A percentile compares a stretch with the other conserved stretches of the same genome.
Evolutionary conservation across 2,113 vertebrate species (phyloP).

Genomic region (Saccopteryx leptura): DNA sequence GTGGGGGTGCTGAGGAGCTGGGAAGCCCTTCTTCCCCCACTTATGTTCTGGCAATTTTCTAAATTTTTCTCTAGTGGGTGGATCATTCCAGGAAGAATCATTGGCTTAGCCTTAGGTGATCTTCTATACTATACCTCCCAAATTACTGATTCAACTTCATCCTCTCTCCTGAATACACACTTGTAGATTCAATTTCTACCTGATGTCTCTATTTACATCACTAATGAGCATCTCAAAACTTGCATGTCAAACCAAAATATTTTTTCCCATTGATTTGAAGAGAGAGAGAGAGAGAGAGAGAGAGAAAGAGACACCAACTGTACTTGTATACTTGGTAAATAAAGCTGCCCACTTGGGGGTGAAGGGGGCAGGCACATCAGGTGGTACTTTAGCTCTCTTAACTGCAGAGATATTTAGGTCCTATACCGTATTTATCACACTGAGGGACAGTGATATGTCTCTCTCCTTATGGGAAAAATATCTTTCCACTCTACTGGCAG

Average conservation of each 20-base stretch:
- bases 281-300: not conserved
- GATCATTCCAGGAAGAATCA: not conserved
- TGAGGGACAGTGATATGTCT: not conserved
- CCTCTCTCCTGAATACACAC: not conserved
- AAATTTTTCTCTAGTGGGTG: not conserved
- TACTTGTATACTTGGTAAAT: not conserved
- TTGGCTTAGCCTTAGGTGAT: not conserved
- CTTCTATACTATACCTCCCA: not conserved
- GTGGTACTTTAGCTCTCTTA: not conserved
- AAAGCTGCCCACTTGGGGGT: not conserved
- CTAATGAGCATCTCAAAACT: not conserved
- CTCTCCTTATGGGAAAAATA: slow-evolving; percentile 6
- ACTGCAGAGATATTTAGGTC: not conserved
- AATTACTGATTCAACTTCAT: not conserved
- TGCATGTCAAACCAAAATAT: slow-evolving; percentile 15
- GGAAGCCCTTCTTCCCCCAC: not conserved
- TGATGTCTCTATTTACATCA: not conserved
- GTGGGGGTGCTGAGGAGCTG: too few species aligned
- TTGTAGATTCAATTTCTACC: not conserved
- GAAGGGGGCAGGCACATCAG: not conserved
- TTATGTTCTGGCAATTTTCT: not conserved
- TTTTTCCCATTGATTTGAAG: too few species aligned
- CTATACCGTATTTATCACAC: not conserved
- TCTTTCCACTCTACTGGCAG: not conserved
- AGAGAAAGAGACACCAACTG: not conserved